Conservation (phyloP, 2,888 invertebrate species). For the Chloroclysta siterata region DNA sequence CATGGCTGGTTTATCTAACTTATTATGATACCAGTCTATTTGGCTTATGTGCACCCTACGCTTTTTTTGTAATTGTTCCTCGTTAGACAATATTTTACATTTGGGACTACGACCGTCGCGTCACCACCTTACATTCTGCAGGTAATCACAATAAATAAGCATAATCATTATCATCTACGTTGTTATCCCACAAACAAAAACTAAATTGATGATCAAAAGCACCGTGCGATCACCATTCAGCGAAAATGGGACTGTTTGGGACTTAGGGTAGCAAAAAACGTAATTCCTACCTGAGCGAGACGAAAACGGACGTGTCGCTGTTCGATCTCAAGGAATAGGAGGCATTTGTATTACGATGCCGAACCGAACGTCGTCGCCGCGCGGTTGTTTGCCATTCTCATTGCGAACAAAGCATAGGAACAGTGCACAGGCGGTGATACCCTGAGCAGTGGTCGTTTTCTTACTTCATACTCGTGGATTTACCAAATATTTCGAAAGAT, state of each 20-base stretch:
- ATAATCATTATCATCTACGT: not conserved
- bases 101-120: not conserved
- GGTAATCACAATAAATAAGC: not conserved
- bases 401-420: constrained; percentile 61
- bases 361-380: constrained; percentile 34
- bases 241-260: constrained; percentile 15
- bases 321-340: constrained; percentile 40
- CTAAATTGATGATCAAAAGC: constrained; percentile 20
- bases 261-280: constrained; percentile 25
- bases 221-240: constrained; percentile 20
- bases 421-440: constrained; percentile 14
- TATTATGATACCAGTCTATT: too few species aligned
- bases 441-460: constrained; percentile 17
- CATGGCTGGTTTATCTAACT: too few species aligned
- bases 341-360: constrained; percentile 41
- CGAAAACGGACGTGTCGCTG: constrained; percentile 33
- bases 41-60: too few species aligned
- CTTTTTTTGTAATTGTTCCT: too few species aligned
- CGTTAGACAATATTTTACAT: too few species aligned
- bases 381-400: constrained; percentile 66
- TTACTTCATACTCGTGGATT: constrained; percentile 8
- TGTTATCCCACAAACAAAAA: constrained; percentile 19
- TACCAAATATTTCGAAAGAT: too few species aligned
- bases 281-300: constrained; percentile 30
- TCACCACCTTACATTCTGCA: not conserved